Evolutionary conservation across 1,140 invertebrate genomes (phyloP).

Genomic region (Tribolium madens): DNA sequence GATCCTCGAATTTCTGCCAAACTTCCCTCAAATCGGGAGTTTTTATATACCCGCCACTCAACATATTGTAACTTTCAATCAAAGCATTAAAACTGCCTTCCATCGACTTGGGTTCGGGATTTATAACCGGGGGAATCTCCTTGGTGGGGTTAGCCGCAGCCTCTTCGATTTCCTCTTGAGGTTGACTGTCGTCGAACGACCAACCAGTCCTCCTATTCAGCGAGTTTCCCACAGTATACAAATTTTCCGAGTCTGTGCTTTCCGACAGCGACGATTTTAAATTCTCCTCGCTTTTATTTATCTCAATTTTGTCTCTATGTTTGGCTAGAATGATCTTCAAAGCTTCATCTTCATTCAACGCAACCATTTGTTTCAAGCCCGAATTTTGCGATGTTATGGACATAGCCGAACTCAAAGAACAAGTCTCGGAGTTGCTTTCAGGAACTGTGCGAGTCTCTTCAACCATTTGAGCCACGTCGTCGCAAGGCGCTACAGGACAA

Average conservation of each 20-base stretch:
- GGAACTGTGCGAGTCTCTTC: slow-evolving; percentile 48
- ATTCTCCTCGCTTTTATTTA: slow-evolving; percentile 36
- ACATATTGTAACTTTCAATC: slow-evolving; percentile 70
- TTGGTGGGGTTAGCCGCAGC: background rate
- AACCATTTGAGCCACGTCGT: slow-evolving; percentile 62
- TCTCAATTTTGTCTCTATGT: slow-evolving; percentile 48
- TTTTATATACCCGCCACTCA: slow-evolving; percentile 67
- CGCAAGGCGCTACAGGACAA: slow-evolving; percentile 70
- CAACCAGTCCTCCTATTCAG: slow-evolving; percentile 75
- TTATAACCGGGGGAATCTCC: background rate
- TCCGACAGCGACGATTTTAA: slow-evolving; percentile 47
- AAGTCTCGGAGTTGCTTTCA: slow-evolving; percentile 61
- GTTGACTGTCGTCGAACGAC: slow-evolving; percentile 73
- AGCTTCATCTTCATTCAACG: slow-evolving; percentile 74
- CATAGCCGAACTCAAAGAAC: slow-evolving; percentile 59
- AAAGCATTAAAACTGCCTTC: slow-evolving; percentile 68
- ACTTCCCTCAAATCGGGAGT: slow-evolving; percentile 75
- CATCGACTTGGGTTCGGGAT: slow-evolving; percentile 61
- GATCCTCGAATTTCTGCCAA: slow-evolving; percentile 61
- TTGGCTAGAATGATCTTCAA: slow-evolving; percentile 75
- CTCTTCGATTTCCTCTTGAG: slow-evolving; percentile 55
- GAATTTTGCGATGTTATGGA: slow-evolving; percentile 65
- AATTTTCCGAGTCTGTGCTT: slow-evolving; percentile 50
- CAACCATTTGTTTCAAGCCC: slow-evolving; percentile 67
- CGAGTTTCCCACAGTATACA: slow-evolving; percentile 72